phyloP scores from a whole-genome alignment of 2,888 invertebrate genomes.

The Dioctria rufipes region DNA sequence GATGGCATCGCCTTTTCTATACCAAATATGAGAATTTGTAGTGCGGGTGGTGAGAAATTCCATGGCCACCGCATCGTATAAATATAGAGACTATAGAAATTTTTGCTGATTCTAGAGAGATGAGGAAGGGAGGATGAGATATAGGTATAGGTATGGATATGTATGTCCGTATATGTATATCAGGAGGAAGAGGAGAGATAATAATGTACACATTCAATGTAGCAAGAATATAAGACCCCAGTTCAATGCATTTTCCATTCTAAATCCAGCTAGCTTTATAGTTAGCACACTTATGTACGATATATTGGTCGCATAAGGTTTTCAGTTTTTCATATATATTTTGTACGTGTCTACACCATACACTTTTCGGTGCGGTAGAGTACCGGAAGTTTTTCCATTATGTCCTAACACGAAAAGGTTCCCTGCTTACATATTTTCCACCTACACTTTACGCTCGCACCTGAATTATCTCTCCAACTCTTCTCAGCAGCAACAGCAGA shows the following conservation, averaged over 20 bases:
- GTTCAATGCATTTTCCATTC: slow-evolving; percentile 48
- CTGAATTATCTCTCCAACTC: slow-evolving; percentile 44
- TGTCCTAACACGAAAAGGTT: slow-evolving; percentile 4
- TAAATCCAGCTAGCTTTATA: background rate
- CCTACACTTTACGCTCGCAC: slow-evolving; percentile 13
- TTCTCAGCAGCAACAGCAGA: too few relatives aligned
- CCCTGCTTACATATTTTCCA: slow-evolving; percentile 5
- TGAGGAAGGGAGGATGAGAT: too few relatives aligned
- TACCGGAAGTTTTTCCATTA: slow-evolving; percentile 35
- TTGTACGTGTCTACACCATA: too few relatives aligned
- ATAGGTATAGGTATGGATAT: too few relatives aligned
- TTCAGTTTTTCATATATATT: too few relatives aligned
- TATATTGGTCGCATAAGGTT: slow-evolving; percentile 3
- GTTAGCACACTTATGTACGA: slow-evolving; percentile 11
- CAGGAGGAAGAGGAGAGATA: too few relatives aligned
- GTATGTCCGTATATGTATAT: too few relatives aligned
- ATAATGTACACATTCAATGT: too few relatives aligned
- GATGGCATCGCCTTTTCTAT: slow-evolving; percentile 19
- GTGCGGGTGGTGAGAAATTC: slow-evolving; percentile 44
- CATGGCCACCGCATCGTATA: too few relatives aligned
- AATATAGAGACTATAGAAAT: slow-evolving; percentile 4
- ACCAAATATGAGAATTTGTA: slow-evolving; percentile 42
- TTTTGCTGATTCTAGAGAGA: slow-evolving; percentile 29
- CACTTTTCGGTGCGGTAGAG: background rate
- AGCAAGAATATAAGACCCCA: too few relatives aligned